These are phyloP conservation scores for Endotricha flammealis DNA, from an alignment of 2,888 invertebrate species.

Conservation along the genomic window DNA sequence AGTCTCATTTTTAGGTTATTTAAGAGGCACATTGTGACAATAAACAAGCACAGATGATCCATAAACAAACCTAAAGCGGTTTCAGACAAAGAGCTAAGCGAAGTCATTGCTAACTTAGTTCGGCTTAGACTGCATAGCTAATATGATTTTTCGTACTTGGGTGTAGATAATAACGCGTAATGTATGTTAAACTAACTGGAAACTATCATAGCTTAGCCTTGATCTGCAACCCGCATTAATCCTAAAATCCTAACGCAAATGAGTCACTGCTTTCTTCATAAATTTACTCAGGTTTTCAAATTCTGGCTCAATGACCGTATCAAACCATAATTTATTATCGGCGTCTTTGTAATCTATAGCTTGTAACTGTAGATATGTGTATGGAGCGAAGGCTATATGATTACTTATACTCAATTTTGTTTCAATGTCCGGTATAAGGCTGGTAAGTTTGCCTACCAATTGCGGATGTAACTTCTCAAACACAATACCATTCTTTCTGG, in stretches of 20 bases:
- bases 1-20: too few species aligned
- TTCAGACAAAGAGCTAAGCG: too few species aligned
- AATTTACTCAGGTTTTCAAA: slow-evolving; percentile 43
- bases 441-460: slow-evolving; percentile 41
- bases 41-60: too few species aligned
- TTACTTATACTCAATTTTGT: slow-evolving; percentile 49
- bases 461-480: slow-evolving; percentile 49
- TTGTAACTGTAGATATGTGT: slow-evolving; percentile 41
- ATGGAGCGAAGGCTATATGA: slow-evolving; percentile 56
- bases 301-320: slow-evolving; percentile 37
- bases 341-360: slow-evolving; percentile 32
- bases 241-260: slow-evolving; percentile 24
- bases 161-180: too few species aligned
- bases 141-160: too few species aligned
- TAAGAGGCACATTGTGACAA: too few species aligned
- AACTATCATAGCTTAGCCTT: too few species aligned
- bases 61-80: too few species aligned
- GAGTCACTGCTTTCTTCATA: slow-evolving; percentile 39
- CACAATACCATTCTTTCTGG: slow-evolving; percentile 39
- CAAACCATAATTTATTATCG: slow-evolving; percentile 45
- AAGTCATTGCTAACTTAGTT: too few species aligned
- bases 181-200: too few species aligned
- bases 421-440: slow-evolving; percentile 47
- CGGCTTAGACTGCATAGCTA: too few species aligned
- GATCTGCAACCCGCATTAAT: too few species aligned